These are phyloP conservation scores for Chondrosia reniformis DNA, from an alignment of 37 sponge, comb jelly and placozoan genomes.

Conservation along the genomic window DNA sequence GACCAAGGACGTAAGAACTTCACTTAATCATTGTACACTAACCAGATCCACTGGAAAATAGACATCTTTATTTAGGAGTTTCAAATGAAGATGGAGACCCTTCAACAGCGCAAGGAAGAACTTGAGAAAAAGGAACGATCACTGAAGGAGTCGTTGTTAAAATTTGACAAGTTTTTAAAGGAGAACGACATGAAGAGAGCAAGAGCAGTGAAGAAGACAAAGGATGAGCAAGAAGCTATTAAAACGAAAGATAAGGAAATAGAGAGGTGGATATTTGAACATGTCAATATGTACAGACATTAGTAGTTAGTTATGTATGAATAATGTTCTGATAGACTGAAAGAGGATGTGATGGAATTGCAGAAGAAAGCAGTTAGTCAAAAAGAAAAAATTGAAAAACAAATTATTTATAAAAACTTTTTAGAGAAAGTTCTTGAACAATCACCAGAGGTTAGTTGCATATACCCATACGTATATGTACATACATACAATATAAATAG, in stretches of 20 bases:
- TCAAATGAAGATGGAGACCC: conserved; percentile 96
- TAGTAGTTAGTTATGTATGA: background rate
- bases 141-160: conserved; percentile 88
- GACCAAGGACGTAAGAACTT: conserved; percentile 75
- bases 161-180: conserved; percentile 97
- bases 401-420: conserved; percentile 67
- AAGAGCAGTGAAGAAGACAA: conserved; percentile 89
- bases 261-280: conserved; percentile 29
- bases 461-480: background rate
- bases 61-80: conserved; percentile 69
- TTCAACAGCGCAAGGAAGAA: conserved; percentile 96
- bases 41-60: background rate
- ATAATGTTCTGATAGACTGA: conserved; percentile 20
- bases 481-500: background rate
- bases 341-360: conserved; percentile 52
- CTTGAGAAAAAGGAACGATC: conserved; percentile 87
- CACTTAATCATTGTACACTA: background rate
- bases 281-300: background rate
- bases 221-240: conserved; percentile 76
- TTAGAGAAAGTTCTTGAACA: conserved; percentile 85
- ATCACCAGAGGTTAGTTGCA: conserved; percentile 57
- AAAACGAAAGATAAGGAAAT: conserved; percentile 83
- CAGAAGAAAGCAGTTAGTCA: conserved; percentile 44
- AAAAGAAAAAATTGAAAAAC: conserved; percentile 39
- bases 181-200: conserved; percentile 95